These are phyloP conservation scores for Labroides dimidiatus DNA, from an alignment of 2,797 vertebrate genomes.

Conservation along the genomic window DNA sequence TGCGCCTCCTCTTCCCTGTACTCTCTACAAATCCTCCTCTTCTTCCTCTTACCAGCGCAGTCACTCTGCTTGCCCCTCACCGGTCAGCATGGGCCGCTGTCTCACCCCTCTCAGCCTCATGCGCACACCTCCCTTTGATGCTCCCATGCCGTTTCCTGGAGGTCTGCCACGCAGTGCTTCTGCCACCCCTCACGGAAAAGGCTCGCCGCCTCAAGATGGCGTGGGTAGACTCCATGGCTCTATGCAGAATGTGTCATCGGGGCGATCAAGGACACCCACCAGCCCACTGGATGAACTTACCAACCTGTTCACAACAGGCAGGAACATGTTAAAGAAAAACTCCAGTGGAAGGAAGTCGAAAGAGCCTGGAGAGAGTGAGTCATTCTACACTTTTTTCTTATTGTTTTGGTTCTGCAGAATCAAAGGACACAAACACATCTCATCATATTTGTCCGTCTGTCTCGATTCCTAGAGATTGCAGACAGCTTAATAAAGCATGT, in stretches of 20 bases:
- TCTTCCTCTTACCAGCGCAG: conserved; percentile 90
- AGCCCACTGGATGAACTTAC: conserved; percentile 97
- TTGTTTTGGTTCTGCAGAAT: not conserved
- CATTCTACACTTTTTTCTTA: conserved; percentile 11
- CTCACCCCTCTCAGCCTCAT: conserved; percentile 98
- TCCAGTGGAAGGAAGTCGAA: conserved; percentile 95
- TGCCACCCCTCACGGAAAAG: conserved; percentile 91
- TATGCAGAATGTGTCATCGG: conserved; percentile 89
- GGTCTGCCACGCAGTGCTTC: conserved; percentile 92
- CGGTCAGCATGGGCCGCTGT: conserved; percentile 96
- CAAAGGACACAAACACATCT: conserved; percentile 5
- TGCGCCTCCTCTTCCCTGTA: conserved; percentile 93
- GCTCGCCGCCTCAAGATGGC: conserved; percentile 91
- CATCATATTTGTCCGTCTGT: conserved; percentile 1
- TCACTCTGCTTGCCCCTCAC: conserved; percentile 96
- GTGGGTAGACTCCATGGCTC: conserved; percentile 89
- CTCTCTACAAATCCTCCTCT: conserved; percentile 93
- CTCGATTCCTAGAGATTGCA: not conserved
- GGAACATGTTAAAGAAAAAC: conserved; percentile 96
- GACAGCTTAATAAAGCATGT: not conserved
- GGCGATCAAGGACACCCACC: conserved; percentile 94
- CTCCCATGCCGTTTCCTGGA: conserved; percentile 81
- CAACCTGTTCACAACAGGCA: conserved; percentile 97
- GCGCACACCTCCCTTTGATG: conserved; percentile 94
- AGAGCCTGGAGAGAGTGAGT: conserved; percentile 94